Base-by-base conservation (phyloP, 2,797 vertebrate genomes). In the Geotrypetes seraphini region DNA sequence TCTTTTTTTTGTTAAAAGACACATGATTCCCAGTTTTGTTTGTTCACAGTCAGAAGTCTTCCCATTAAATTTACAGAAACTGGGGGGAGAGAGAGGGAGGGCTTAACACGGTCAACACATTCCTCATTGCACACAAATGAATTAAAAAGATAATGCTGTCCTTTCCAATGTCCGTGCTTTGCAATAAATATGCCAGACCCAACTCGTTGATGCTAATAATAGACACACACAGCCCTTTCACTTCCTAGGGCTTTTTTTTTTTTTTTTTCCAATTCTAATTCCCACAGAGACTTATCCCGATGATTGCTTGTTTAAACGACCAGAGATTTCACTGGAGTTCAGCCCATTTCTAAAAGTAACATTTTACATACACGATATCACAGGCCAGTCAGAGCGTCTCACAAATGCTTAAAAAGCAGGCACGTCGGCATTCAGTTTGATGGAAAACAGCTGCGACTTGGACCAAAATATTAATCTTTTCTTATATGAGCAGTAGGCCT, bases 281-380 rank as follows among this genome's bases (percentile, higher is more conserved):
- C 75, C 72, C 75, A 71, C 9, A 55, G 71, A 77, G 70, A 62
- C 59, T 7, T 58, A 54, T 55, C 50, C 60, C 35, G 22, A 45
- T 28, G 28, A 23, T 50, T 50, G 22, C 38, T 65, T 64, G 47
- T 62, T 53, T 65, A 65, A 69, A 69, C 49, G 40, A 50, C 41
- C 45, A 46, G 39, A 39, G 60, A 58, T 40, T 63, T 45, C 34
- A 25, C 48, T 80, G 63, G 73, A 71, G 7, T 18, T 37, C 25
- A 57, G 46, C 63, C 64, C 60, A 39, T 45, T 60, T 65, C 63
- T 62, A 36, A 57, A 66, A 63, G 50, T 42, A 73, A 47, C 42
- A 24, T n/a, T 44, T 30, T 25, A 11, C 12, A 2, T 40, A 53
- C 57, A 20, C 36, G 55, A 35, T 30, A 43, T 20, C 3, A 2